Evolutionary conservation across 2,113 vertebrate genomes (phyloP), one percentile per base, ranked within the genome.

Genomic region (Tetrao urogallus): DNA sequence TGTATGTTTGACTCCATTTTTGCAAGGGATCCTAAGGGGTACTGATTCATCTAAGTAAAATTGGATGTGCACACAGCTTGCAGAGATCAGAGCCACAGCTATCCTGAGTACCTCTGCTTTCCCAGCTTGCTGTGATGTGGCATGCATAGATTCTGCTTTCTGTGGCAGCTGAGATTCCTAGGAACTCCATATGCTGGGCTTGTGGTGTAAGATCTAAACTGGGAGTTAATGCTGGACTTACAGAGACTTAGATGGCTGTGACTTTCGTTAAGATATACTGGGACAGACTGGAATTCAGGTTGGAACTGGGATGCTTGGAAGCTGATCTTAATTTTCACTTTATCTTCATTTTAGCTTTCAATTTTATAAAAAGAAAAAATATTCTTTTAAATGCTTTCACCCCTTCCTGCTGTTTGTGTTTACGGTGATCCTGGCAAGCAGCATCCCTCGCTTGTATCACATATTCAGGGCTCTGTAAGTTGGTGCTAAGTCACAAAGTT

Each of bases 151-250:
- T 4, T 30, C 79, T 10, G n/a, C 3, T n/a, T 52, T 21, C 84
- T 4, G 4, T 0, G 9, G 69, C 63, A 42, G 80, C 75, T 27
- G 65, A 88, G 66, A 58, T 60, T 42, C 61, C 71, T 10, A 12
- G 57, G 70, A 57, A 2, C 47, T 20, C 24, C 57, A 7, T 16
- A 36, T 47, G 24, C 48, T 43, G 77, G 61, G 50, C 47, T 88
- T 1, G 0, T 6, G 36, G 24, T 28, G 60, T 2, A 3, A 48
- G 36, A 8, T 11, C 58, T 34, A 1, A 63, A 5, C 4, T 5
- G 52, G 40, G 36, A 69, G 22, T 38, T 81, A 25, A 27, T 0
- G 3, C 40, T 57, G 52, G 58, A 48, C 40, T 64, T 28, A 6
- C n/a, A 18, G 80, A 13, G 34, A 6, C 25, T 4, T 10, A 19